Conservation (phyloP, 2,113 vertebrate genomes). For the Mus musculus region GRCm39 chr13:99924501-99925000, state of each 20-base stretch:
- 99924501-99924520: background rate
- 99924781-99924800: background rate
- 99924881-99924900: background rate
- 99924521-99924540: background rate
- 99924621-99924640: background rate
- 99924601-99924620: background rate
- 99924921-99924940: slow-evolving; percentile 56
- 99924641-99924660: background rate
- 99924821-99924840: slow-evolving; percentile 27
- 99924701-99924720: background rate
- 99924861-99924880: slow-evolving; percentile 45
- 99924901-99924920: slow-evolving; percentile 45
- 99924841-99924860: slow-evolving; percentile 47
- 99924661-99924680: background rate
- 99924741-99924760: background rate
- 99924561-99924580: too few species aligned
- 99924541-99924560: too few species aligned
- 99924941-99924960: slow-evolving; percentile 35
- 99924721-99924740: slow-evolving; percentile 23
- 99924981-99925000: slow-evolving; percentile 8
- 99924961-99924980: background rate
- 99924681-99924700: slow-evolving; percentile 1
- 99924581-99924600: background rate
- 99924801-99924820: slow-evolving; percentile 24
- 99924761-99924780: slow-evolving; percentile 48